Base-by-base conservation (phyloP, 1,140 invertebrate genomes). In the Drosophila willistoni region DNA sequence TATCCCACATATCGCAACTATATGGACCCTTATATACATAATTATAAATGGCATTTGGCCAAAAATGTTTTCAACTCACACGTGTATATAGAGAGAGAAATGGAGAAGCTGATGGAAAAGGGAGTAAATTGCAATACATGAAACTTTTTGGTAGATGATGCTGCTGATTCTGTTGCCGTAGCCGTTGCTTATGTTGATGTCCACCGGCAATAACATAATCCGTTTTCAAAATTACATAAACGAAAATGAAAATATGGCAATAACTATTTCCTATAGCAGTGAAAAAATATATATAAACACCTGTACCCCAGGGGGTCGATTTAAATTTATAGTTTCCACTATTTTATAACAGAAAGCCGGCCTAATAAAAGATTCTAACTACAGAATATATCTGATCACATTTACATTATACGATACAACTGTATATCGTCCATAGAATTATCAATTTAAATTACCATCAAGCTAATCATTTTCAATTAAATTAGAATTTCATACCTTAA, bases 41-140 rank as follows among this genome's bases (percentile, higher is more conserved):
- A 86, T 86, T 86, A 87, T 86, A 87, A 29, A 79, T 86, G 82
- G 79, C 79, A 82, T 82, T 79, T 82, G 82, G 82, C 82, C 82
- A 86, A 82, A 51, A 82, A 82, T 77, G 64, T 67, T 71, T 56
- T 56, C 61, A 64, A 64, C 47, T 39, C 57, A 66, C 34, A 41
- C 25, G 6, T 2, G 60, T 60, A 67, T 64, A 47, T 22, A 44
- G 25, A 19, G 29, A 33, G 10, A 7, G 54, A 59, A 44, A 60
- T 36, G 36, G 33, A 55, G 33, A 9, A 61, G 14, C 33, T 12
- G 29, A 41, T 22, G 42, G 14, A 17, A 9, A 17, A 47, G 7
- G 14, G 2, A 47, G 19, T 1, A 51, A 12, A 51, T 22, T 51
- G 44, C 17, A 51, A 51, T 22, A 12, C 19, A 19, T 51, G 44